Conservation (phyloP, 2,888 invertebrate species). For the Terebella lapidaria region DNA sequence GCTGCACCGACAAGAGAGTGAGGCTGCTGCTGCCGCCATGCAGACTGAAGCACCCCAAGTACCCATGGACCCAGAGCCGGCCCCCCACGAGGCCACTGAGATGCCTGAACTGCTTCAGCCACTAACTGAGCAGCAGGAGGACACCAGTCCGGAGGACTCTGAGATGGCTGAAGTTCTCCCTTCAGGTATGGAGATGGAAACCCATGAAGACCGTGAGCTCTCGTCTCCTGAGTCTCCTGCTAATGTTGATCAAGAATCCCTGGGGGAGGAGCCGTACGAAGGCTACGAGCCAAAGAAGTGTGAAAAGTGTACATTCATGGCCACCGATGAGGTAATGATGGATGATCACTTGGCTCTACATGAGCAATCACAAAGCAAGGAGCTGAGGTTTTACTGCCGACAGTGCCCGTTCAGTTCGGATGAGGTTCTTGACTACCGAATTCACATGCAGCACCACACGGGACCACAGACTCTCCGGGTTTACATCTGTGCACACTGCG, state of each 20-base stretch:
- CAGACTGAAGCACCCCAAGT: too few relatives aligned
- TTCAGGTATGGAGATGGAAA: too few relatives aligned
- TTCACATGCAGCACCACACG: conserved; percentile 16
- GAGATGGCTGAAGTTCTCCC: background rate
- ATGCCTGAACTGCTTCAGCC: background rate
- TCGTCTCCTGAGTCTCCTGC: too few relatives aligned
- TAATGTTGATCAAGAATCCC: too few relatives aligned
- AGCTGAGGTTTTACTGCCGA: background rate
- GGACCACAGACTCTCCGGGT: conserved; percentile 6
- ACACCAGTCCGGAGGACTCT: background rate
- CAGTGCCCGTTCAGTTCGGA: background rate
- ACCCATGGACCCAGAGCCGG: background rate
- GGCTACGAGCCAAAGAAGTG: background rate
- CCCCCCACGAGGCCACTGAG: background rate
- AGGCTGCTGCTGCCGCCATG: too few relatives aligned
- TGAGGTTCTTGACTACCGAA: conserved; percentile 4
- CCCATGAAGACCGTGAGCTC: too few relatives aligned
- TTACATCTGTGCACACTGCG: conserved; percentile 20
- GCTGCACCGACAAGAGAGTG: too few relatives aligned
- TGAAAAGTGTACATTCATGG: background rate
- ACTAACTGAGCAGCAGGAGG: background rate
- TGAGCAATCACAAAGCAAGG: background rate
- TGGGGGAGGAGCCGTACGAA: too few relatives aligned
- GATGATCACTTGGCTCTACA: conserved; percentile 5
- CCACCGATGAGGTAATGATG: background rate